A percentile compares a stretch with the other conserved stretches of the same genome.
Conservation (phyloP, 1,140 invertebrate genomes). For the Hylyphantes graminicola region DNA sequence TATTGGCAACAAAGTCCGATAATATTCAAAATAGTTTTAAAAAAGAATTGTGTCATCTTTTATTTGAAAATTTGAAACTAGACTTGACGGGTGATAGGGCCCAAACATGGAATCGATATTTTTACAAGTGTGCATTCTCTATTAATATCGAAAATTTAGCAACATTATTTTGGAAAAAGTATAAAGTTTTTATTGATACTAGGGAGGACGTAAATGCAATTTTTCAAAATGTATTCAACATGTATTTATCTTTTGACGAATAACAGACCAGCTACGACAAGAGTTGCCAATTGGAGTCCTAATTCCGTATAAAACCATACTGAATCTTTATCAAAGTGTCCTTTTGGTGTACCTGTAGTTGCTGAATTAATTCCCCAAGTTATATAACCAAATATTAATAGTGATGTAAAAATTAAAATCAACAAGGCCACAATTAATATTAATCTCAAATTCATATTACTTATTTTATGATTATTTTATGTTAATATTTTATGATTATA, state of each 20-base stretch:
- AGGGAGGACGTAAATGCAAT: neutral
- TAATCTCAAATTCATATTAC: slow-evolving; percentile 19
- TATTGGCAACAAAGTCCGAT: neutral
- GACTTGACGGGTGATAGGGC: neutral
- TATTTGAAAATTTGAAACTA: neutral
- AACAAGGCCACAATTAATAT: slow-evolving; percentile 13
- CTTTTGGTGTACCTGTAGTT: neutral
- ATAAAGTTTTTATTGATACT: neutral
- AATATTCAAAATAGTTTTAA: neutral
- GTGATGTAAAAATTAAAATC: neutral
- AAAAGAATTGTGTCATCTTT: neutral
- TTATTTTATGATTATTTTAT: too few species aligned
- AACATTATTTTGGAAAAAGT: neutral
- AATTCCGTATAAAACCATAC: neutral
- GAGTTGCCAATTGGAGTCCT: neutral
- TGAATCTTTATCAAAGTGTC: neutral
- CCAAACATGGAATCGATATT: slow-evolving; percentile 3
- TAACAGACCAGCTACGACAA: slow-evolving; percentile 6
- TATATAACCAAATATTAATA: slow-evolving; percentile 6
- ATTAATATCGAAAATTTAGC: neutral
- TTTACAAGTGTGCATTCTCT: neutral
- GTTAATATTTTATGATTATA: neutral
- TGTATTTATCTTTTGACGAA: slow-evolving; percentile 1
- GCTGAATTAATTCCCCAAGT: neutral
- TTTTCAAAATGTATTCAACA: slow-evolving; percentile 5